These are phyloP conservation scores for Idaea straminata DNA, from an alignment of 2,888 invertebrate genomes.

Conservation along the genomic window DNA sequence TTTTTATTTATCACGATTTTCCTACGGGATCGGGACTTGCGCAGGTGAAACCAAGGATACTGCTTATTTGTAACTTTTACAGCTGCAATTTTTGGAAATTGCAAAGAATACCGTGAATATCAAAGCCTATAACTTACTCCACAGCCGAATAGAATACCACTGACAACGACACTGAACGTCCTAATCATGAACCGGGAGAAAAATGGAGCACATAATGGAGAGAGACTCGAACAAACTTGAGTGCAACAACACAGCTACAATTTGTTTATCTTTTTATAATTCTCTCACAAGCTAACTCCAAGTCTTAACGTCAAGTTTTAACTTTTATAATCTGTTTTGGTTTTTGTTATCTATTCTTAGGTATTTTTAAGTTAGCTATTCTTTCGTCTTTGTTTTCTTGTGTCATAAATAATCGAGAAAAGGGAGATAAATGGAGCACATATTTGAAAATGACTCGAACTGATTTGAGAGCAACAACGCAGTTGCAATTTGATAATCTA, in stretches of 20 bases:
- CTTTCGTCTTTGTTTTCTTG: too few species aligned
- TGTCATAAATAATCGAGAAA: not conserved
- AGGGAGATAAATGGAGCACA: not conserved
- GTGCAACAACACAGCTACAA: not conserved
- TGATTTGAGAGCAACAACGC: too few species aligned
- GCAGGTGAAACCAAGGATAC: too few species aligned
- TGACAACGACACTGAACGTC: conserved; percentile 1
- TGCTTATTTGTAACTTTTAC: too few species aligned
- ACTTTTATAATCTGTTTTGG: too few species aligned
- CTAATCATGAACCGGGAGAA: not conserved
- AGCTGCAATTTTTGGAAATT: not conserved
- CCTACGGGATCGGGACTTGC: too few species aligned
- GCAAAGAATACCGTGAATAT: not conserved
- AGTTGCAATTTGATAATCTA: too few species aligned
- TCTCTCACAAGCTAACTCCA: too few species aligned
- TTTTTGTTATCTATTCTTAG: too few species aligned
- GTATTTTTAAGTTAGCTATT: too few species aligned
- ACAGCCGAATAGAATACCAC: not conserved
- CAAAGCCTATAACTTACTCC: not conserved
- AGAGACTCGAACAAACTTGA: not conserved
- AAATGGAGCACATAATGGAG: not conserved
- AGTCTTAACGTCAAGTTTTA: too few species aligned
- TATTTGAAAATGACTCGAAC: not conserved
- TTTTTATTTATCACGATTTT: too few species aligned
- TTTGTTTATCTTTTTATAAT: not conserved